These are phyloP conservation scores for Teleopsis dalmanni DNA, from an alignment of 1,140 invertebrate species.

Conservation along the genomic window DNA sequence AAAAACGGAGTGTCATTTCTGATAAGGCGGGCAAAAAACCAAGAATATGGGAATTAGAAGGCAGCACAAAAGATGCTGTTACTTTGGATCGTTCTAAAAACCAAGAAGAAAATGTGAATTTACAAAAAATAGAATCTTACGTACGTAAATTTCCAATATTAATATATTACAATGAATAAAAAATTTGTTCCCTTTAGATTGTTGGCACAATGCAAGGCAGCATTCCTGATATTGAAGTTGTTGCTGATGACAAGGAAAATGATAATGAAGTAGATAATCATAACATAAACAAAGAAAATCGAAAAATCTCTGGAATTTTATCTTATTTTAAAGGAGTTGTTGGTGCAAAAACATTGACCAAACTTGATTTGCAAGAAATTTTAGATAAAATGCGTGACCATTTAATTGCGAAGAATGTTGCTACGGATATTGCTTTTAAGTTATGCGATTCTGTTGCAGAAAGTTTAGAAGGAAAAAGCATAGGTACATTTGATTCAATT, in stretches of 20 bases:
- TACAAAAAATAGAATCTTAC: constrained; percentile 49
- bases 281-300: constrained; percentile 34
- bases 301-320: constrained; percentile 58
- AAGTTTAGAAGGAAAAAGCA: constrained; percentile 87
- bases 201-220: constrained; percentile 74
- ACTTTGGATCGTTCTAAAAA: constrained; percentile 78
- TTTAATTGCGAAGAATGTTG: constrained; percentile 96
- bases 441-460: constrained; percentile 89
- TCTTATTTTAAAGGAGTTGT: constrained; percentile 82
- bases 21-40: constrained; percentile 81
- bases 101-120: constrained; percentile 51
- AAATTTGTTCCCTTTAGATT: constrained; percentile 49
- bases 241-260: constrained; percentile 52
- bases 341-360: constrained; percentile 69
- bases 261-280: constrained; percentile 48
- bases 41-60: constrained; percentile 81
- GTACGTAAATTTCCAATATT: constrained; percentile 44
- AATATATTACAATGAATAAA: neutral
- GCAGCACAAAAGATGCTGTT: constrained; percentile 68
- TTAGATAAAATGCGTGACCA: constrained; percentile 95
- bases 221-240: constrained; percentile 60
- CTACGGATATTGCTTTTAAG: constrained; percentile 88
- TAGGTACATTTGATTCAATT: constrained; percentile 90
- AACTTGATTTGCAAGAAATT: constrained; percentile 70
- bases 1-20: constrained; percentile 54